Evolutionary conservation across 2,888 invertebrate species (phyloP).

Genomic region (Asteroscopus sphinx): DNA sequence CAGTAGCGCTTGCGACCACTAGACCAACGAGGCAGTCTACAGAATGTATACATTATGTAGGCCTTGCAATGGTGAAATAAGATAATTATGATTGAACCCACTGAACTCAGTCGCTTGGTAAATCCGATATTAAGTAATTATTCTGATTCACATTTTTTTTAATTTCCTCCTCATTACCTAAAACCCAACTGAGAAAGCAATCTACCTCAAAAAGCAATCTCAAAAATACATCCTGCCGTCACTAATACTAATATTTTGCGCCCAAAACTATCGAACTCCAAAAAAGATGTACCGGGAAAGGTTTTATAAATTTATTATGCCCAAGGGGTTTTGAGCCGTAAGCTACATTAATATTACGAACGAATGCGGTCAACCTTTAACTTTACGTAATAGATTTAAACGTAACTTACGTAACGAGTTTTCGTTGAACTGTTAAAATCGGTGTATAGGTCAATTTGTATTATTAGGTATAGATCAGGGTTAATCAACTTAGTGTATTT

Average conservation of each 20-base stretch:
- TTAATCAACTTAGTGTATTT: not conserved
- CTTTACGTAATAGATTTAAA: constrained; percentile 41
- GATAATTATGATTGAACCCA: too few species aligned
- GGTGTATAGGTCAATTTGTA: constrained; percentile 18
- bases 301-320: constrained; percentile 44
- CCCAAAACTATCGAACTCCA: constrained; percentile 20
- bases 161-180: not conserved
- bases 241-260: constrained; percentile 4
- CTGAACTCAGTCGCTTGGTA: too few species aligned
- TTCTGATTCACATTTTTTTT: not conserved
- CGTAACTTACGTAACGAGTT: constrained; percentile 26
- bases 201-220: constrained; percentile 1
- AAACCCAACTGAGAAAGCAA: not conserved
- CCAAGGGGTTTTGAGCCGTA: constrained; percentile 38
- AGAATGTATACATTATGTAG: too few species aligned
- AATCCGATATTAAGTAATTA: too few species aligned
- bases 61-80: too few species aligned
- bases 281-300: constrained; percentile 29
- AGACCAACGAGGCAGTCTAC: too few species aligned
- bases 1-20: too few species aligned
- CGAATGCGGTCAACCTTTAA: constrained; percentile 42
- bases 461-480: constrained; percentile 16
- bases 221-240: not conserved
- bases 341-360: constrained; percentile 39
- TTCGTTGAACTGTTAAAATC: constrained; percentile 16